phyloP scores from a whole-genome alignment of 2,797 vertebrate species.

The Acanthornis magna region DNA sequence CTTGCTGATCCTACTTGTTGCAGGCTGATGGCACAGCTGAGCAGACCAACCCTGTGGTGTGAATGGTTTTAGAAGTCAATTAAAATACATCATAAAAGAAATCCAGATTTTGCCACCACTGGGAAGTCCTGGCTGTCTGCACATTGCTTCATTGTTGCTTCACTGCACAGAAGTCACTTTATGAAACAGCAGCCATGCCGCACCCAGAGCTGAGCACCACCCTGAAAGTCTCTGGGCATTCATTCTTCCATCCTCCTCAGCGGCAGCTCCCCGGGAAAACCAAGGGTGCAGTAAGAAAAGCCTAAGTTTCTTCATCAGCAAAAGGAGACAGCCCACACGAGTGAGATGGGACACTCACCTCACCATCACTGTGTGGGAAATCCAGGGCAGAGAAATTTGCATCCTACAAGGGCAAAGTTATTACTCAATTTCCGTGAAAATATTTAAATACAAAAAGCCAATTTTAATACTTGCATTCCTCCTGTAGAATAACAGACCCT shows the following conservation, averaged over 20 bases:
- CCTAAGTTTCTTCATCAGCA: background rate
- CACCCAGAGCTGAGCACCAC: background rate
- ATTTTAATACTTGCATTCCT: background rate
- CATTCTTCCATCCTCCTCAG: background rate
- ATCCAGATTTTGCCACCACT: background rate
- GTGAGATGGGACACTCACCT: background rate
- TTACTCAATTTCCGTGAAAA: background rate
- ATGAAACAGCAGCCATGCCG: background rate
- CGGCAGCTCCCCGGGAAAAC: background rate
- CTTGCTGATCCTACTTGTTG: background rate
- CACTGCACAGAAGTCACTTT: background rate
- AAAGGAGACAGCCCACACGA: background rate
- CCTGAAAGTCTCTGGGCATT: background rate
- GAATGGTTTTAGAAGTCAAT: background rate
- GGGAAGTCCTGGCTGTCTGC: background rate
- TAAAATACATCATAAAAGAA: background rate
- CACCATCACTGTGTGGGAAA: background rate
- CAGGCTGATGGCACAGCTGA: background rate
- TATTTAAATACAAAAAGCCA: background rate
- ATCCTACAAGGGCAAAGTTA: background rate
- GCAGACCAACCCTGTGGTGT: background rate
- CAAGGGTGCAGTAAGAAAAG: background rate
- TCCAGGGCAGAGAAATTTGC: background rate
- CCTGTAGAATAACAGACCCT: background rate
- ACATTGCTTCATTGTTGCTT: background rate